Base-by-base conservation (phyloP, 1,140 invertebrate species). In the Triops cancriformis region DNA sequence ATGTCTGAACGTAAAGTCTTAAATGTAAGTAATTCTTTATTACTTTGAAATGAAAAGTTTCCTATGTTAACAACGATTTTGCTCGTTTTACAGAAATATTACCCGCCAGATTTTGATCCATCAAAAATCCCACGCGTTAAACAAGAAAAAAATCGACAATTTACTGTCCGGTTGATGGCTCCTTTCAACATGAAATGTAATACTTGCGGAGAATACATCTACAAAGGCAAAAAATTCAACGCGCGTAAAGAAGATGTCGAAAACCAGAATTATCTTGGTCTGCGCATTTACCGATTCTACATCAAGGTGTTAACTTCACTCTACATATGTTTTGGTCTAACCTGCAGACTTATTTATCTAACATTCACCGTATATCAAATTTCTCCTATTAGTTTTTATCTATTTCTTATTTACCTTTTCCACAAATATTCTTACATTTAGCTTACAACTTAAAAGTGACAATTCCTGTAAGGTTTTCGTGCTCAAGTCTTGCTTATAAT, bases 211-310 rank as follows among this genome's bases (percentile, higher is more conserved):
- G 98, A 99, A 85, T 99, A 99, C 82, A 99, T 99, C 83, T 99
- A 99, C 84, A 99, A 99, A 88, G 98, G 97, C 18, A 99, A 99
- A 85, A 99, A 99, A 84, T 99, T 99, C 83, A 99, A 99, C 87
- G 98, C 98, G 0, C 87, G 97, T 45, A 98, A 99, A 86, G 98
- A 99, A 85, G 97, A 98, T 83, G 98, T 99, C 0, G 96, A 99
- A 85, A 95, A 97, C 83, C 93, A 98, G 85, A 94, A 93, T 82
- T 99, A 99, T 84, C 87, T 99, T n/a, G 98, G 98, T 5, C 94
- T 99, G 78, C 88, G 96, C 80, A 98, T 99, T 82, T 99, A 98
- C 84, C 88, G 97, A 78, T 98, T 98, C 86, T 91, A 91, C 81
- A 95, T 94, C 74, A 95, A 92, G 83, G 89, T 90, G 82, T 82